These are phyloP conservation scores for Delphinus delphis DNA, from an alignment of 2,113 vertebrate genomes.

Conservation along the genomic window DNA sequence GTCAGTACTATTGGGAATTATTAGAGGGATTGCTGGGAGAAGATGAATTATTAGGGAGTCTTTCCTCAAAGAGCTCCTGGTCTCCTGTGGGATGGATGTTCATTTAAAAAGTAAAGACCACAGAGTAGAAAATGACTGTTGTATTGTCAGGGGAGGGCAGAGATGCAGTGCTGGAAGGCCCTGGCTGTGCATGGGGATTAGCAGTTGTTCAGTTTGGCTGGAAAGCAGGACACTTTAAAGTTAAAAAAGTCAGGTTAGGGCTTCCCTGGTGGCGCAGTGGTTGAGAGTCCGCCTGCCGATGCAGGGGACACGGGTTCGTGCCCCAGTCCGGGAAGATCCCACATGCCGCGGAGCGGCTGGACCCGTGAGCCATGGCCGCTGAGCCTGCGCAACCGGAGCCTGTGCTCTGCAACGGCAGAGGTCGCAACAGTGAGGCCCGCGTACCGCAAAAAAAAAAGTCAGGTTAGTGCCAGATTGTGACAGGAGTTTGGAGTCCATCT, in stretches of 20 bases:
- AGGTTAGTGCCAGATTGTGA: background rate
- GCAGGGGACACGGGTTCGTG: too few relatives aligned
- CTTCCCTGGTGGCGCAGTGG: too few relatives aligned
- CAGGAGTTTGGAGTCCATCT: background rate
- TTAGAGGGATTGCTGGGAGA: background rate
- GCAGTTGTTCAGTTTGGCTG: background rate
- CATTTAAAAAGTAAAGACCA: background rate
- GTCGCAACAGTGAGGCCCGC: too few relatives aligned
- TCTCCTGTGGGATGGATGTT: background rate
- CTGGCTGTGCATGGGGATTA: background rate
- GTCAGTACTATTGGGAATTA: background rate
- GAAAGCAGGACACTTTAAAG: background rate
- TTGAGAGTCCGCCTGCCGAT: too few relatives aligned
- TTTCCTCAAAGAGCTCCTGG: background rate
- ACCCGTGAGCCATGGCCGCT: too few relatives aligned
- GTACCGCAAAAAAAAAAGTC: background rate
- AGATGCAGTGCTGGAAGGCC: background rate
- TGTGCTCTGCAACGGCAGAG: too few relatives aligned
- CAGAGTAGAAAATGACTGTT: background rate
- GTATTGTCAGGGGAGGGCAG: background rate
- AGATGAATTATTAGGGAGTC: background rate
- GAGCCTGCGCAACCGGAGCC: too few relatives aligned
- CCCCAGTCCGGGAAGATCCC: too few relatives aligned
- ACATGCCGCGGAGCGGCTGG: too few relatives aligned
- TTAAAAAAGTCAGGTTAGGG: background rate